Evolutionary conservation across 2,113 vertebrate species (phyloP), one percentile per base, ranked within the genome.

Genomic region (Hystrix brachyura): DNA sequence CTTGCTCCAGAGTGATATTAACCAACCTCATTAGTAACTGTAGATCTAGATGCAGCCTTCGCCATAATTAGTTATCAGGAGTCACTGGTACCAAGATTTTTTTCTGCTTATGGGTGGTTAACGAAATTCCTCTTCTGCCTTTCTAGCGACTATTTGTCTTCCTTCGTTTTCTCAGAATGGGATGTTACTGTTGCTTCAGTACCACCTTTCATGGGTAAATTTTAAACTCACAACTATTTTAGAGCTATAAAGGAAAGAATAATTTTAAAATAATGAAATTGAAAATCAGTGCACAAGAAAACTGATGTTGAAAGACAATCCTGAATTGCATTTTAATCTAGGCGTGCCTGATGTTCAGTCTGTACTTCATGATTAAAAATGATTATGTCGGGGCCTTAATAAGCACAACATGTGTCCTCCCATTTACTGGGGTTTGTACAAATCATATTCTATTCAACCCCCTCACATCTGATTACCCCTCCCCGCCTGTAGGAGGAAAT

Each of bases 321-420:
- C 69, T 76, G 38, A 95, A 92, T 62, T 78, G 48, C 87, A 88
- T 95, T 84, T 78, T 81, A 96, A 87, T 94, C 94, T 74, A 94
- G 67, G 86, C 93, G 91, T 96, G 90, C 93, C 85, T 97, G 91
- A 80, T 97, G 76, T 97, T 92, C 87, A 94, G 96, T 97, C 92
- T 98, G 97, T 95, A 97, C 92, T 82, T 65, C 43, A 27, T 97
- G 93, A 97, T 97, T 96, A 94, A 96, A 90, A 92, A 97, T 97
- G 97, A 97, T 97, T 97, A 96, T 97, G 97, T 95, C 94, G 96
- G 90, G 96, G 84, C 23, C 87, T 84, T 95, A 95, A 95, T 76
- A 96, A 90, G 87, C 92, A 90, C 82, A 97, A 94, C 93, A 96
- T 82, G 87, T 96, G 93, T 95, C 92, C 94, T 96, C 96, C 57